These are phyloP conservation scores for Gambusia yucatana DNA, from an alignment of 2,797 vertebrate species.

Conservation along the genomic window DNA sequence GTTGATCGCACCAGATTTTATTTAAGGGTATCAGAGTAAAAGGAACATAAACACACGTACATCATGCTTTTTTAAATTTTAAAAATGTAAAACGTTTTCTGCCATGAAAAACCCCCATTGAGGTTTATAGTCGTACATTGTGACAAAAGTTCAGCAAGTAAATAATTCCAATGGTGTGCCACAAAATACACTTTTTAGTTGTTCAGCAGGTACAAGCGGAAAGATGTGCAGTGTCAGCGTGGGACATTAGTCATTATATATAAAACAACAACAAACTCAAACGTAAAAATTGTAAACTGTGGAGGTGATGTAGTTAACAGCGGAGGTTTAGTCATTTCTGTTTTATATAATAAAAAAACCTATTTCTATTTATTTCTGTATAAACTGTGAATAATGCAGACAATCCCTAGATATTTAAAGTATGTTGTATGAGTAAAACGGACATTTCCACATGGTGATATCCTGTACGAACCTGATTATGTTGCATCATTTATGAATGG, in stretches of 20 bases:
- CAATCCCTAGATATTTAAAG: neutral
- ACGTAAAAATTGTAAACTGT: neutral
- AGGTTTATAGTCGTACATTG: neutral
- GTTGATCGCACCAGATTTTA: neutral
- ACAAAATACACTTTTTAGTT: neutral
- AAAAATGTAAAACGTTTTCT: neutral
- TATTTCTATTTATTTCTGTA: neutral
- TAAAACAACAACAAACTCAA: neutral
- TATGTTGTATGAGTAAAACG: neutral
- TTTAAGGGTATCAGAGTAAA: neutral
- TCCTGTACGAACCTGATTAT: constrained; percentile 14
- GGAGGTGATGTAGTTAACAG: neutral
- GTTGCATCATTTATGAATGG: constrained; percentile 76
- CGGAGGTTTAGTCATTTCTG: neutral
- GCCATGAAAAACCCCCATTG: neutral
- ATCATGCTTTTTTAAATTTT: neutral
- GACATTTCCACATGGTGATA: constrained; percentile 12
- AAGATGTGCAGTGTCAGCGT: neutral
- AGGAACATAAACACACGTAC: neutral
- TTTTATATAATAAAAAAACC: neutral
- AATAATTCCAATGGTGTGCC: neutral
- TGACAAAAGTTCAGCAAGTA: neutral
- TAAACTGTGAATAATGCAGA: neutral
- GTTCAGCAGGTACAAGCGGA: neutral
- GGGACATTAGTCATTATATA: neutral